Evolutionary conservation across 2,888 invertebrate species (phyloP), one percentile per base, ranked within the genome.

Genomic region (Apocheima hispidaria): DNA sequence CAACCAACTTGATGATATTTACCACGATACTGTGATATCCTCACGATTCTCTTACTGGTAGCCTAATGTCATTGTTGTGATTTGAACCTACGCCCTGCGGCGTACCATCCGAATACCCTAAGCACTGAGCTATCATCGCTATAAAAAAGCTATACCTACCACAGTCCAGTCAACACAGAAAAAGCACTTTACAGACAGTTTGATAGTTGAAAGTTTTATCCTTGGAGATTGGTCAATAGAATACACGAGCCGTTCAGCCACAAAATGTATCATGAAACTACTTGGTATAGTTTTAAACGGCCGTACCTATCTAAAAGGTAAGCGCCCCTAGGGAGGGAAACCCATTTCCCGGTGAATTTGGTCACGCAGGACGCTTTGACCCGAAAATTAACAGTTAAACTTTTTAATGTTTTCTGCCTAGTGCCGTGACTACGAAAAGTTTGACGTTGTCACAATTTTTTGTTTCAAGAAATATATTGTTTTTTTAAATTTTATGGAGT

Each of bases 321-420:
- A 56, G 58, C 56, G 46, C 38, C 63, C 50, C 30, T 36, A 54
- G 63, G 58, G 58, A 74, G 79, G 81, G 80, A 83, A 87, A 84
- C 81, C 82, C 84, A 87, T 88, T 90, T 85, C 71, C 81, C 77
- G 85, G 78, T 86, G 83, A 83, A 86, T 84, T 77, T 76, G 77
- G 81, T 80, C 82, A 83, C 83, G 83, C 86, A 87, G 77, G 77
- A 80, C 80, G 73, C 76, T 84, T 81, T 83, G 83, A 84, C 83
- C 83, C 81, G 77, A 74, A 86, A 88, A 88, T 88, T 88, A 87
- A 83, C 81, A 79, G 83, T 84, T 85, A 79, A 88, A 90, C 84
- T 89, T 90, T 89, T 86, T 88, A 88, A 89, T 87, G 86, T 83
- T 75, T 36, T 71, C 73, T 60, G 59, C 69, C 66, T 66, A 76